Conservation (phyloP, 1,140 invertebrate species). For the Chymomyza costata region DNA sequence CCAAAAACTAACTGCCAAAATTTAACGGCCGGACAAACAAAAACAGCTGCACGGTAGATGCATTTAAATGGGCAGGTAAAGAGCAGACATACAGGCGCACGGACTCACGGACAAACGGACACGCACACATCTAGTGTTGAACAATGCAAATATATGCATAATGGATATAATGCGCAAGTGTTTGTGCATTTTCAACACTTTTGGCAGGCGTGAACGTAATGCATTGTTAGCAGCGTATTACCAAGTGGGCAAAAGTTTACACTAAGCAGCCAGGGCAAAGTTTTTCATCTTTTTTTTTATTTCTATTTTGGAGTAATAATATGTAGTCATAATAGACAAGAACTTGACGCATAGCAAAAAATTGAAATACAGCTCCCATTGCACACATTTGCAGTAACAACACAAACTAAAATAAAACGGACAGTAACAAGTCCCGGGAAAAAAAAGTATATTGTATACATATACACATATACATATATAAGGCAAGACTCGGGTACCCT, state of each 20-base stretch:
- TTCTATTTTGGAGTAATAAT: slow-evolving; percentile 40
- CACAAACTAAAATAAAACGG: too few species aligned
- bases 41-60: slow-evolving; percentile 4
- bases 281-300: slow-evolving; percentile 28
- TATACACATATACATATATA: too few species aligned
- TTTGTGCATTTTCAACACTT: slow-evolving; percentile 7
- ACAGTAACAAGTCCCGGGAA: too few species aligned
- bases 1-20: not conserved
- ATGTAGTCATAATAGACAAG: slow-evolving; percentile 47
- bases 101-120: too few species aligned
- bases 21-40: not conserved
- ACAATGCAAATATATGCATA: slow-evolving; percentile 1
- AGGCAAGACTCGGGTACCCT: too few species aligned
- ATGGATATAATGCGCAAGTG: not conserved
- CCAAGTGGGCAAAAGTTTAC: slow-evolving; percentile 26
- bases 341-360: slow-evolving; percentile 52
- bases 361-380: slow-evolving; percentile 66
- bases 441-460: too few species aligned
- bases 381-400: slow-evolving; percentile 44
- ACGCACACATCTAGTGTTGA: too few species aligned
- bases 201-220: slow-evolving; percentile 5
- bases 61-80: slow-evolving; percentile 6
- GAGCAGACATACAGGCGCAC: too few species aligned
- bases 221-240: slow-evolving; percentile 12
- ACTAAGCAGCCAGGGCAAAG: not conserved